A percentile compares a stretch with the other conserved stretches of the same genome.
Evolutionary conservation across 2,113 vertebrate genomes (phyloP).

Genomic region (Malaclemys terrapin): DNA sequence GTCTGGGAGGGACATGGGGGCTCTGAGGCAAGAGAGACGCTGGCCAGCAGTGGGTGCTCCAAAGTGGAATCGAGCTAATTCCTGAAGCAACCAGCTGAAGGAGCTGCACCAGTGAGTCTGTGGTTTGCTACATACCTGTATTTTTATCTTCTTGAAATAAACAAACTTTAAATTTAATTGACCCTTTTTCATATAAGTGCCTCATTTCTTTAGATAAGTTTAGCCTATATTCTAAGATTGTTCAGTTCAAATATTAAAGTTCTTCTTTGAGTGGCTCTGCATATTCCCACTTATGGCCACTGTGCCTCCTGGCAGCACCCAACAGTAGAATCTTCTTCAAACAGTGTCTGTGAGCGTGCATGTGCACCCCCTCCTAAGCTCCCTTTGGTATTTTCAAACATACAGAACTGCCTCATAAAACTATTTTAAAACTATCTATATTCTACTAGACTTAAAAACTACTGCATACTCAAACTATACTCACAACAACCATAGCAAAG

Average conservation of each 20-base stretch:
- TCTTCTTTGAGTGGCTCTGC: background rate
- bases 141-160: background rate
- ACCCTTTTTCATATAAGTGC: background rate
- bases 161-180: background rate
- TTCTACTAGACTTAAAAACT: background rate
- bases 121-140: background rate
- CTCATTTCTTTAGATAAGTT: background rate
- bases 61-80: too few relatives aligned
- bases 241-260: background rate
- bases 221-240: background rate
- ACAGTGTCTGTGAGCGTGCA: background rate
- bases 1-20: too few relatives aligned
- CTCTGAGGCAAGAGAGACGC: too few relatives aligned
- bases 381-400: background rate
- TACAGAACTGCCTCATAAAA: background rate
- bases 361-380: background rate
- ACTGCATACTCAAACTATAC: background rate
- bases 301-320: background rate
- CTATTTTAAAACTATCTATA: background rate
- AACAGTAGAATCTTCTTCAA: background rate
- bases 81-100: too few relatives aligned
- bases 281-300: background rate
- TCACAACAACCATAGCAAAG: background rate
- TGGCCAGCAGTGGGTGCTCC: too few relatives aligned
- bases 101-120: too few relatives aligned